Conservation (phyloP, 2,797 vertebrate species). For the Anolis apletophallus region DNA sequence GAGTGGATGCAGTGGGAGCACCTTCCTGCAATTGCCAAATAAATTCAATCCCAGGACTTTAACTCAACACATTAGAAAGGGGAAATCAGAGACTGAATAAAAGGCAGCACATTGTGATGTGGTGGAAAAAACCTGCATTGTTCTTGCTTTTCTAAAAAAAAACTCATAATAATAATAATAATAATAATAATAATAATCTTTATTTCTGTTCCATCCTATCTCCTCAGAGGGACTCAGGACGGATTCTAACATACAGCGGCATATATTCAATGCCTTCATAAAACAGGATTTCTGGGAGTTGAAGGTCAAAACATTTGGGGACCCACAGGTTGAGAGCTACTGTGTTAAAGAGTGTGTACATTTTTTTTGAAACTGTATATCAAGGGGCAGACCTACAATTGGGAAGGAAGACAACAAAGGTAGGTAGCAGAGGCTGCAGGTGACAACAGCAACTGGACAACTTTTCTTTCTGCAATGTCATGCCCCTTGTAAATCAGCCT, state of each 20-base stretch:
- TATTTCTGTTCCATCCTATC: too few species aligned
- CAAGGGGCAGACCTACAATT: neutral
- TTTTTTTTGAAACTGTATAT: neutral
- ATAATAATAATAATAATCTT: too few species aligned
- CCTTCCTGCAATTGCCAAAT: conserved; percentile 46
- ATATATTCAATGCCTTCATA: too few species aligned
- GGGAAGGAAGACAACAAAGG: neutral
- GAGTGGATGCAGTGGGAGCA: conserved; percentile 26
- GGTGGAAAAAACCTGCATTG: neutral
- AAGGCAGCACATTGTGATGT: neutral
- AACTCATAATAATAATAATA: too few species aligned
- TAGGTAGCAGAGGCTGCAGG: neutral
- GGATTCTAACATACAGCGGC: too few species aligned
- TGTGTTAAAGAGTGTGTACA: too few species aligned
- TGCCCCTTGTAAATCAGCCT: neutral
- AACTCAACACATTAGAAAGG: neutral
- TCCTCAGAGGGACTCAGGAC: too few species aligned
- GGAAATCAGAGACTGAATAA: neutral
- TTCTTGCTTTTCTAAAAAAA: neutral
- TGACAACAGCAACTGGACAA: neutral
- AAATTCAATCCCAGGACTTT: conserved; percentile 28
- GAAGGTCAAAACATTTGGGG: too few species aligned
- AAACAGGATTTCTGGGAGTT: too few species aligned
- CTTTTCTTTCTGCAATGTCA: neutral
- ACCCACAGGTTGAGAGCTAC: too few species aligned